Evolutionary conservation across 2,888 invertebrate species (phyloP).

Genomic region (Dione juno): DNA sequence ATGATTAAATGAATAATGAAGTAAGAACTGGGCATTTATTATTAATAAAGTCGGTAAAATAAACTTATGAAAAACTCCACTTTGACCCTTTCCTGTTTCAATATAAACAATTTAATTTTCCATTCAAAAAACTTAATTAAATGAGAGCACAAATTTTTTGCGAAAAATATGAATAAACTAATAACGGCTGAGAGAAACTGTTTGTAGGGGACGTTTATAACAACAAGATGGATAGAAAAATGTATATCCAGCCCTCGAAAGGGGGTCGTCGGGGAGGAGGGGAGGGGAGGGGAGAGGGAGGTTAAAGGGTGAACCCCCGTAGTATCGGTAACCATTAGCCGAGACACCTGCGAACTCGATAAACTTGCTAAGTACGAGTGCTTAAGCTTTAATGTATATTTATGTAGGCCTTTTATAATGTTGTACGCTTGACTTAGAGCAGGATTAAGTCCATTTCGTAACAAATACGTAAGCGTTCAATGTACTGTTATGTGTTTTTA

Average conservation of each 20-base stretch:
- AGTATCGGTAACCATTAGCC: constrained; percentile 35
- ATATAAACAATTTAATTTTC: constrained; percentile 14
- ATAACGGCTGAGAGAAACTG: constrained; percentile 11
- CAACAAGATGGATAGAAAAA: constrained; percentile 23
- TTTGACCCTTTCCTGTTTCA: constrained; percentile 16
- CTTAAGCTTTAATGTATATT: constrained; percentile 11
- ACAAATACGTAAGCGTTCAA: not conserved
- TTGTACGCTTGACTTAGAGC: not conserved
- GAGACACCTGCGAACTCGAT: constrained; percentile 39
- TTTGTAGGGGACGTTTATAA: constrained; percentile 23
- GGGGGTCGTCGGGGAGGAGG: constrained; percentile 5
- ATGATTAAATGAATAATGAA: constrained; percentile 6
- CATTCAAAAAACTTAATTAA: constrained; percentile 17
- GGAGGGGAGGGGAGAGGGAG: constrained; percentile 3
- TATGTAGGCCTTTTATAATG: constrained; percentile 4
- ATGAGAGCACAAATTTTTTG: constrained; percentile 1
- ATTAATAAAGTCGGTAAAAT: constrained; percentile 20
- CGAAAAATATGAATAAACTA: constrained; percentile 19
- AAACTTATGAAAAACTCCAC: not conserved
- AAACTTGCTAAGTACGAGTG: constrained; percentile 24
- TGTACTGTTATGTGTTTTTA: not conserved
- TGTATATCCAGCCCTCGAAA: constrained; percentile 6
- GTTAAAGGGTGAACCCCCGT: constrained; percentile 25
- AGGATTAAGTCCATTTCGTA: not conserved
- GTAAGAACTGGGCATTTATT: not conserved